These are phyloP conservation scores for Ochotona princeps DNA, from an alignment of 2,113 vertebrate genomes.

Conservation along the genomic window DNA sequence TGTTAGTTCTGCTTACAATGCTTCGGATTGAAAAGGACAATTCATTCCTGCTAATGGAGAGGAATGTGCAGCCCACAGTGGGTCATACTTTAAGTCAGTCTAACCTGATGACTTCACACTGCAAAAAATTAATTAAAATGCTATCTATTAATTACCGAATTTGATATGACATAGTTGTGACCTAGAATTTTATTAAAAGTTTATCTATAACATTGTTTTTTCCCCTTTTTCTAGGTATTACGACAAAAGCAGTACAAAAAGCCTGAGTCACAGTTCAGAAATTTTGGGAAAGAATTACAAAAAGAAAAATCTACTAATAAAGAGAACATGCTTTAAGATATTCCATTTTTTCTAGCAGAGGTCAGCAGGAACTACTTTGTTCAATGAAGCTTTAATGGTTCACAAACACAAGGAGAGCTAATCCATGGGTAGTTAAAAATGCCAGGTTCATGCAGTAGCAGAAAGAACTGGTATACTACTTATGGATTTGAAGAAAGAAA, in stretches of 20 bases:
- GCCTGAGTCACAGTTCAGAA: conserved; percentile 34
- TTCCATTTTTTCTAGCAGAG: conserved; percentile 76
- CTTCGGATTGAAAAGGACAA: neutral
- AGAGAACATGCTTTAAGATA: conserved; percentile 77
- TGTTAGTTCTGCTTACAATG: neutral
- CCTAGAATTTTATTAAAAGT: conserved; percentile 42
- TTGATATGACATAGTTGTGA: conserved; percentile 53
- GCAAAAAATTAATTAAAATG: neutral
- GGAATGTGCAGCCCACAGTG: neutral
- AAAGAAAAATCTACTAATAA: conserved; percentile 70
- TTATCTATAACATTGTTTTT: conserved; percentile 55
- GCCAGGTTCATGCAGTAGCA: conserved; percentile 72
- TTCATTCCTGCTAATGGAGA: neutral
- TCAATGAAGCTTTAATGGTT: conserved; percentile 83
- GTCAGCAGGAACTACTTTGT: conserved; percentile 80
- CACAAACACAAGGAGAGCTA: conserved; percentile 84
- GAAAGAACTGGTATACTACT: conserved; percentile 72
- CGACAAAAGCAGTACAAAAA: conserved; percentile 57
- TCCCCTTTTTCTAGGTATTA: neutral
- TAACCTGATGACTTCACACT: neutral
- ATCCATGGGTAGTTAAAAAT: conserved; percentile 85
- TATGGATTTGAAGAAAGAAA: conserved; percentile 66
- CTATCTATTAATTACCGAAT: conserved; percentile 35
- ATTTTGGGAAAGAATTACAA: conserved; percentile 72
- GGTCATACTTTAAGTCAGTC: conserved; percentile 36